Evolutionary conservation across 2,113 vertebrate species (phyloP).

Genomic region (Cinclus cinclus): DNA sequence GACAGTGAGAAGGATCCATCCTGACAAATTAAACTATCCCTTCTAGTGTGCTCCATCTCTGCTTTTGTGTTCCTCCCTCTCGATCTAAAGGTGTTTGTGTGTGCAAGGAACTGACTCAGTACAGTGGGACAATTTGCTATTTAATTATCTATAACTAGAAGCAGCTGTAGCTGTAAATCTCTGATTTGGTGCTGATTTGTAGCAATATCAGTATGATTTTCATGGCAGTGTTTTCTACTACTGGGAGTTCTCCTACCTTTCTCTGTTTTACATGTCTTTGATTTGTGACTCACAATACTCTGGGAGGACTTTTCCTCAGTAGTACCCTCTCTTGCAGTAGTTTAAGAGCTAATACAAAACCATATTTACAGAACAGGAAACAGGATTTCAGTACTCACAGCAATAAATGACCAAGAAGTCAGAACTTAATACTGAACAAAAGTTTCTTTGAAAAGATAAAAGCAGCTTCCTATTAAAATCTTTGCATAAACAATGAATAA

Average conservation of each 20-base stretch:
- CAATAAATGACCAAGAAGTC: neutral
- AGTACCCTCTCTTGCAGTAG: neutral
- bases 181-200: neutral
- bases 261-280: neutral
- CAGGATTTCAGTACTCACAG: neutral
- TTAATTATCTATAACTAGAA: neutral
- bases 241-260: neutral
- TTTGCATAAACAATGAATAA: neutral
- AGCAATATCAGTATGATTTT: neutral
- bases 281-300: neutral
- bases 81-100: neutral
- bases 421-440: neutral
- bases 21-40: neutral
- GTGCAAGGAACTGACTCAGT: neutral
- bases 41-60: neutral
- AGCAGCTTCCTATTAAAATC: neutral
- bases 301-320: neutral
- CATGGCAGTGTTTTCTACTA: neutral
- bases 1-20: neutral
- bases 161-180: neutral
- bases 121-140: neutral
- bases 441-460: neutral
- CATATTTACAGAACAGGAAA: neutral
- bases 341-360: constrained; percentile 3
- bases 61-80: neutral